These are phyloP conservation scores for Nomada fabriciana DNA, from an alignment of 2,888 invertebrate species.

Conservation along the genomic window DNA sequence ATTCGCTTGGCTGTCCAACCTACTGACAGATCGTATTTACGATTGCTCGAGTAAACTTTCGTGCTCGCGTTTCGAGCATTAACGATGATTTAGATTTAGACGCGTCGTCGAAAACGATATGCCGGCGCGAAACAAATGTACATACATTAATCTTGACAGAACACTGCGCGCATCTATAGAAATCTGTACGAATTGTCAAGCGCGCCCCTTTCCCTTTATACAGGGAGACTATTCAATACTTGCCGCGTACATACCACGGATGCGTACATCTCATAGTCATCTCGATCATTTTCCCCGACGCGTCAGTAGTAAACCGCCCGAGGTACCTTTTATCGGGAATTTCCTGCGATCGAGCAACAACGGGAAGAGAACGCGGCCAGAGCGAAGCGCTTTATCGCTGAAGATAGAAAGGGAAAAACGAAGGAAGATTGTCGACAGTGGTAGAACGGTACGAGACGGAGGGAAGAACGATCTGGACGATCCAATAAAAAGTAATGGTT, in stretches of 20 bases:
- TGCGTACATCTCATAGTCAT: constrained; percentile 51
- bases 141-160: constrained; percentile 21
- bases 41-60: constrained; percentile 30
- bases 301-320: constrained; percentile 60
- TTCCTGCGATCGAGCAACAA: constrained; percentile 61
- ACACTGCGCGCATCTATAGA: neutral
- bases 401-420: constrained; percentile 22
- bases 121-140: neutral
- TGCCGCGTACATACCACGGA: neutral
- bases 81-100: constrained; percentile 12
- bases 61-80: constrained; percentile 20
- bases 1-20: constrained; percentile 42
- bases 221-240: constrained; percentile 10
- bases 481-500: constrained; percentile 77
- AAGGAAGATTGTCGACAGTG: constrained; percentile 42
- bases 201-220: neutral
- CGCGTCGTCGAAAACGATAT: neutral
- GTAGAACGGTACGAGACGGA: constrained; percentile 36
- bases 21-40: constrained; percentile 49
- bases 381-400: constrained; percentile 27
- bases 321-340: constrained; percentile 61
- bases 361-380: constrained; percentile 28
- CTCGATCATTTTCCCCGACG: constrained; percentile 60
- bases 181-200: neutral
- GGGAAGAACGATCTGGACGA: constrained; percentile 65